Conservation (phyloP, 2,888 invertebrate genomes). For the Eristalinus sepulchralis region DNA sequence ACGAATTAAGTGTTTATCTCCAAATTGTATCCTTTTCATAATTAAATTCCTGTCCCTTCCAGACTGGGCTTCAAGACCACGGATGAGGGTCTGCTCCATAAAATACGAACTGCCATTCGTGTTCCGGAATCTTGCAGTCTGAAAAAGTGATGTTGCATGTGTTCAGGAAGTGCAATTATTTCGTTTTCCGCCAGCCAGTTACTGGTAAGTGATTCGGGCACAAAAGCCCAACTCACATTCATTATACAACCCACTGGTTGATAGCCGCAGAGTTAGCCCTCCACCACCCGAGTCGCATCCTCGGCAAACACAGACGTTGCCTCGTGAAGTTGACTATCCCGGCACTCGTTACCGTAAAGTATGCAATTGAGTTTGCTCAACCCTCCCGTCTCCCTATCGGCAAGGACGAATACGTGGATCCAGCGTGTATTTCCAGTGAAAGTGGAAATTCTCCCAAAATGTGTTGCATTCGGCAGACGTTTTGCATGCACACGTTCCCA, state of each 20-base stretch:
- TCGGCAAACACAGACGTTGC: not conserved
- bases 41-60: not conserved
- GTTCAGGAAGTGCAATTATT: not conserved
- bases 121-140: not conserved
- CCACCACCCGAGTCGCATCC: not conserved
- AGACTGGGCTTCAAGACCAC: not conserved
- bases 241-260: not conserved
- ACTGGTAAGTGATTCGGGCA: not conserved
- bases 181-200: not conserved
- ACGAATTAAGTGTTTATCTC: not conserved
- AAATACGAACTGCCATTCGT: not conserved
- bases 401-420: not conserved
- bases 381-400: not conserved
- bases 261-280: not conserved
- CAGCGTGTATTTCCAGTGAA: slow-evolving; percentile 2
- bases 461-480: not conserved
- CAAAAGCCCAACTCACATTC: not conserved
- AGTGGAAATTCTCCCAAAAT: slow-evolving; percentile 39
- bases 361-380: not conserved
- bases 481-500: not conserved
- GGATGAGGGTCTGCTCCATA: not conserved
- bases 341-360: not conserved
- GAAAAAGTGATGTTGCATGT: not conserved
- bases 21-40: not conserved
- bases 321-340: not conserved